phyloP scores from a whole-genome alignment of 1,140 invertebrate species.

The Zaprionus inermis region DNA sequence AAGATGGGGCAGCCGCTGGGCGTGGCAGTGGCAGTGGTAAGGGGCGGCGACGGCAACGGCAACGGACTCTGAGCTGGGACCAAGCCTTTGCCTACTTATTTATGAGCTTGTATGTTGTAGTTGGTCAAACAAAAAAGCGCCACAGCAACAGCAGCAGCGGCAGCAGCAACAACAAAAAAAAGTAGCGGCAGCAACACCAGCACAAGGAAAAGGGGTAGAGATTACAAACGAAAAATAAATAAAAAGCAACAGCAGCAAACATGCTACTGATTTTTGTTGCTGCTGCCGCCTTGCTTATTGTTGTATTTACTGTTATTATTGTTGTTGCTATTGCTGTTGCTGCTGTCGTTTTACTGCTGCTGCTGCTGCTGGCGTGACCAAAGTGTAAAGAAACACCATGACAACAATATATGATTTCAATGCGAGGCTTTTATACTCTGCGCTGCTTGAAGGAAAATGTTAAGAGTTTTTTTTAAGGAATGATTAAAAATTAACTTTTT shows the following conservation, averaged over 20 bases:
- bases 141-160: conserved; percentile 27
- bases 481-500: not conserved
- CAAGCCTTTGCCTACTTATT: conserved; percentile 76
- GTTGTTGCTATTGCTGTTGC: conserved; percentile 16
- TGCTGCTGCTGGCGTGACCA: conserved; percentile 25
- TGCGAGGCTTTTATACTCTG: conserved; percentile 29
- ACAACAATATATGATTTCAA: conserved; percentile 12
- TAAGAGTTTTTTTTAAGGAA: not conserved
- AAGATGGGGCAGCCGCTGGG: conserved; percentile 37
- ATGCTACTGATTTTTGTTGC: conserved; percentile 73
- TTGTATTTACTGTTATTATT: conserved; percentile 26
- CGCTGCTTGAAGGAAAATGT: not conserved
- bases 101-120: conserved; percentile 78
- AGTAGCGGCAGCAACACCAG: conserved; percentile 28
- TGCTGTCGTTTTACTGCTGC: conserved; percentile 31
- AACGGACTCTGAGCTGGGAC: conserved; percentile 23
- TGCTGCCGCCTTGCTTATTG: conserved; percentile 28
- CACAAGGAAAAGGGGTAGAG: conserved; percentile 69
- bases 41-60: not conserved
- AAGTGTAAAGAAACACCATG: conserved; percentile 30
- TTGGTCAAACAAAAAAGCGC: conserved; percentile 67
- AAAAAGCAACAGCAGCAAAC: conserved; percentile 71
- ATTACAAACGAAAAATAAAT: conserved; percentile 78
- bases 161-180: not conserved
- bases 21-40: conserved; percentile 18